Percentiles rank a stretch among this genome's conserved stretches.
These are phyloP conservation scores for Cryptosula pallasiana DNA, from an alignment of 2,888 invertebrate species.

Conservation along the genomic window DNA sequence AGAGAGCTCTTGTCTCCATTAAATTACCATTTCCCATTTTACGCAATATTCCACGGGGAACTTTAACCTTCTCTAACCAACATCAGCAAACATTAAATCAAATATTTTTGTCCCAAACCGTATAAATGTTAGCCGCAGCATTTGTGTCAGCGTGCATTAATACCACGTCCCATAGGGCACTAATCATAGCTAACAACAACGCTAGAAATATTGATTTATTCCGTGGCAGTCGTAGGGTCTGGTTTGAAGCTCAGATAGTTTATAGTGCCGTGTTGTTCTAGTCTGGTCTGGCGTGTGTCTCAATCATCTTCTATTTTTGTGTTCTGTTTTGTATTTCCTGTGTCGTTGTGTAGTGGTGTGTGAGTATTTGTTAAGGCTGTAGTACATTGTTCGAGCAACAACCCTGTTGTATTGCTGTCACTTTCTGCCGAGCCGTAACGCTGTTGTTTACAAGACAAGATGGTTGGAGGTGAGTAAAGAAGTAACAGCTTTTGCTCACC, in stretches of 20 bases:
- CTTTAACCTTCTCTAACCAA: too few species aligned
- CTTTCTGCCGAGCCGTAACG: neutral
- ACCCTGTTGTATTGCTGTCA: neutral
- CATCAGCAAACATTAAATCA: neutral
- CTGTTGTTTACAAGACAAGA: neutral
- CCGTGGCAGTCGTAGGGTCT: neutral
- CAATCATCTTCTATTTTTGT: neutral
- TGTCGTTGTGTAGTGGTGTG: neutral
- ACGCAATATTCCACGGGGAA: too few species aligned
- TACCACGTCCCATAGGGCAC: neutral
- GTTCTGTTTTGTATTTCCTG: neutral
- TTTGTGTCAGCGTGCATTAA: too few species aligned
- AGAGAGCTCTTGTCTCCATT: too few species aligned
- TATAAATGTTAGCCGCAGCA: too few species aligned
- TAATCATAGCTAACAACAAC: slow-evolving; percentile 1
- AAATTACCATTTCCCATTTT: too few species aligned
- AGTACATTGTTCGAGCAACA: neutral
- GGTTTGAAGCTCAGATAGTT: neutral
- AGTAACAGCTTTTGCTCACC: too few species aligned
- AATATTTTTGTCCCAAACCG: neutral
- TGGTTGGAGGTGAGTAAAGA: slow-evolving; percentile 15
- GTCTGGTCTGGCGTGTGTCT: neutral
- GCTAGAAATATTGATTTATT: slow-evolving; percentile 16
- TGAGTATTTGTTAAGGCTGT: neutral
- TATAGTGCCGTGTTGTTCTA: neutral